Conservation (phyloP, 2,888 invertebrate species). For the Mesorhabditis sp. region DNA sequence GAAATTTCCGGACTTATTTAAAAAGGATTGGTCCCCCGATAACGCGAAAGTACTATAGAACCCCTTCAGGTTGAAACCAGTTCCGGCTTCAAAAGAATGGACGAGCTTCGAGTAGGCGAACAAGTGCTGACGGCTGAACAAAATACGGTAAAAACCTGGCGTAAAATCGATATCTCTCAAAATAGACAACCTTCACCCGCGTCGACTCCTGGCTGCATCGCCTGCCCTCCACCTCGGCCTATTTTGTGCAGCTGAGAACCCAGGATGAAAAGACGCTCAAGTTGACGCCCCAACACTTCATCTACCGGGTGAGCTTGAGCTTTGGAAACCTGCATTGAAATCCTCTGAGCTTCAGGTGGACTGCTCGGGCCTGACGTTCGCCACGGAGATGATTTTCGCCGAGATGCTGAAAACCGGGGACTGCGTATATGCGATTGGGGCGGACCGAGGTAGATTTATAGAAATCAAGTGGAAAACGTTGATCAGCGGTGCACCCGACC, state of each 20-base stretch:
- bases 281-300: slow-evolving; percentile 49
- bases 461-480: not conserved
- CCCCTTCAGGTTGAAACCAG: slow-evolving; percentile 30
- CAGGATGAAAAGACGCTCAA: slow-evolving; percentile 26
- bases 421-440: slow-evolving; percentile 29
- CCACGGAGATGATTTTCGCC: slow-evolving; percentile 35
- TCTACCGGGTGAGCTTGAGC: slow-evolving; percentile 29
- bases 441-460: slow-evolving; percentile 16
- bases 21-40: no score
- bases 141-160: slow-evolving; percentile 21
- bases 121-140: slow-evolving; percentile 34
- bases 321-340: not conserved
- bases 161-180: not conserved
- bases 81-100: slow-evolving; percentile 33
- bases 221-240: slow-evolving; percentile 36
- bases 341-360: slow-evolving; percentile 15
- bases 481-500: slow-evolving; percentile 22
- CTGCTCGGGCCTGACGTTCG: slow-evolving; percentile 19
- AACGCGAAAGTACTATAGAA: slow-evolving; percentile 5
- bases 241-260: slow-evolving; percentile 38
- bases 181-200: slow-evolving; percentile 34
- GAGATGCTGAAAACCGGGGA: slow-evolving; percentile 40
- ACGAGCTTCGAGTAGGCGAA: slow-evolving; percentile 40
- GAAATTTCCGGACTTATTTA: no score
- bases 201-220: slow-evolving; percentile 43